phyloP scores from a whole-genome alignment of 1,140 invertebrate genomes.

The Diplogasteroides magnus region DNA sequence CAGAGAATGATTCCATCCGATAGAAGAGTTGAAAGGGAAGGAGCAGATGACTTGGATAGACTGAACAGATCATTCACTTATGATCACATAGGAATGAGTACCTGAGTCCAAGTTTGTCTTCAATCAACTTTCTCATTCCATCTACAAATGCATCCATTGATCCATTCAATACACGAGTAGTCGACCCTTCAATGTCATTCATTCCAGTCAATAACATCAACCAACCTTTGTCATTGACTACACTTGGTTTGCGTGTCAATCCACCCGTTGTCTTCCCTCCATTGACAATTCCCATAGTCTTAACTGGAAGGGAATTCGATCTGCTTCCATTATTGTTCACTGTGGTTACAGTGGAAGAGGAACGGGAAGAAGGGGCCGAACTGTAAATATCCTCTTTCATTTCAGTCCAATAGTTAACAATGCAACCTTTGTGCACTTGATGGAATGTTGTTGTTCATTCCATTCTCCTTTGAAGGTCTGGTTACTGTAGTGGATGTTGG shows the following conservation, averaged over 20 bases:
- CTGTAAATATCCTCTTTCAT: too few species aligned
- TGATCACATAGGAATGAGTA: background rate
- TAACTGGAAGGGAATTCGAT: too few species aligned
- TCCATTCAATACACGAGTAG: background rate
- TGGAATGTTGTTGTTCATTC: too few species aligned
- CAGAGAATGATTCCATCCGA: background rate
- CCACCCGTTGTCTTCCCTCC: background rate
- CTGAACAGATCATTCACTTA: background rate
- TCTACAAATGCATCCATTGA: background rate
- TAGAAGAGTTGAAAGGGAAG: background rate
- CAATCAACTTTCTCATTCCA: background rate
- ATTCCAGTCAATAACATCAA: background rate
- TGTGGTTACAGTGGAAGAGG: background rate
- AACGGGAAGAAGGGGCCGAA: background rate
- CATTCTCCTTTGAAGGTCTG: too few species aligned
- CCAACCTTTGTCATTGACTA: background rate
- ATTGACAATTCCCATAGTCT: too few species aligned
- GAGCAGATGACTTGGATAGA: background rate
- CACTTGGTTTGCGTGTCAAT: background rate
- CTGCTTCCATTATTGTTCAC: background rate
- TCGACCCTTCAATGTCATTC: too few species aligned
- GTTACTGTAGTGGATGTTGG: too few species aligned
- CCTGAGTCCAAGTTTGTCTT: background rate
- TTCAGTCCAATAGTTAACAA: too few species aligned
- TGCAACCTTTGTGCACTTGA: too few species aligned